Percentiles rank a stretch among this genome's conserved stretches.
These are phyloP conservation scores for Drosophila mettleri DNA, from an alignment of 2,888 invertebrate genomes.

Conservation along the genomic window DNA sequence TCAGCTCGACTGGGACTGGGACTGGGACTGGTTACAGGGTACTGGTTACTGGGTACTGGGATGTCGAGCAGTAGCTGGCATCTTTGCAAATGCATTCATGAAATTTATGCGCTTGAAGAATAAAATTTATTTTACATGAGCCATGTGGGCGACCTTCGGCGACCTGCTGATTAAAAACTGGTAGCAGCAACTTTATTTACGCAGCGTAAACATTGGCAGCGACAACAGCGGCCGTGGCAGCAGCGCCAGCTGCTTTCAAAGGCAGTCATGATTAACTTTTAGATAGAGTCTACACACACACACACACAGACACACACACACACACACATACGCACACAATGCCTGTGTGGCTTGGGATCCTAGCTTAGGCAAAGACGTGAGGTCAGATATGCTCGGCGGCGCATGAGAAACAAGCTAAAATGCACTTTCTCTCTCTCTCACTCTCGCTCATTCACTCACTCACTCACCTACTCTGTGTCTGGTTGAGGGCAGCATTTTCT, in stretches of 20 bases:
- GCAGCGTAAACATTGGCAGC: slow-evolving; percentile 48
- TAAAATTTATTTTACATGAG: slow-evolving; percentile 75
- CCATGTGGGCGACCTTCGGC: slow-evolving; percentile 41
- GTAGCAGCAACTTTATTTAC: slow-evolving; percentile 57
- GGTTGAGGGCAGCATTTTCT: slow-evolving; percentile 14
- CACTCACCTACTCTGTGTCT: not conserved
- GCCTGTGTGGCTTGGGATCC: slow-evolving; percentile 1
- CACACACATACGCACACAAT: slow-evolving; percentile 14
- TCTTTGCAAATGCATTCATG: slow-evolving; percentile 66
- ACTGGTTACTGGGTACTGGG: too few relatives aligned
- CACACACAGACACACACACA: slow-evolving; percentile 18
- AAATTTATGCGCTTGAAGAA: slow-evolving; percentile 62
- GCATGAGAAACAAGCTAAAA: slow-evolving; percentile 23
- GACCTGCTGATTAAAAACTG: slow-evolving; percentile 69
- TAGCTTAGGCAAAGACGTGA: slow-evolving; percentile 24
- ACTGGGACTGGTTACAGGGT: too few relatives aligned
- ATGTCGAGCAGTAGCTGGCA: not conserved
- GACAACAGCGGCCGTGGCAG: slow-evolving; percentile 6
- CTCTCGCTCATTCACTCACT: not conserved
- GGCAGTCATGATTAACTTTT: slow-evolving; percentile 68
- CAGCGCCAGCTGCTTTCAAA: slow-evolving; percentile 50
- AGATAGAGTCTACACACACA: slow-evolving; percentile 47
- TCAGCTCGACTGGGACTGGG: slow-evolving; percentile 10
- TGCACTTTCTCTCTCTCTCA: not conserved
- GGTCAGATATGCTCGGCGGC: slow-evolving; percentile 24